These are phyloP conservation scores for Synergus gifuensis DNA, from an alignment of 2,888 invertebrate species.

Conservation along the genomic window DNA sequence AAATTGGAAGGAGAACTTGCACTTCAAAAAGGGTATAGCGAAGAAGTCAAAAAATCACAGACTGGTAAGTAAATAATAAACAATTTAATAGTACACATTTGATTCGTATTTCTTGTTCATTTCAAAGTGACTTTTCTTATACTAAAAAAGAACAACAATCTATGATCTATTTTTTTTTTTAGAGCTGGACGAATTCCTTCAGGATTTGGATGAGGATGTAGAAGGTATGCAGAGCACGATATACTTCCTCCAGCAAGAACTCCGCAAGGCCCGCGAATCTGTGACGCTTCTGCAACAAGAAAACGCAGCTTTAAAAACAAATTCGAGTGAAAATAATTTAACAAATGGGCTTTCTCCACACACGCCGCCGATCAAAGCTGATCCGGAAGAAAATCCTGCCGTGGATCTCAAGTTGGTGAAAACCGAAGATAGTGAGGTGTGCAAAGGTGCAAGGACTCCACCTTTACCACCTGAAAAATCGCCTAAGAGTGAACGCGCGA, in stretches of 20 bases:
- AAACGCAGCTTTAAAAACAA: conserved; percentile 69
- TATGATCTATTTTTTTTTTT: conserved; percentile 65
- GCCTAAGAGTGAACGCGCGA: conserved; percentile 64
- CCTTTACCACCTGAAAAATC: conserved; percentile 65
- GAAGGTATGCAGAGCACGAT: conserved; percentile 99
- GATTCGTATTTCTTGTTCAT: neutral
- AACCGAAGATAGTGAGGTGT: conserved; percentile 67
- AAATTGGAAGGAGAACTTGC: conserved; percentile 97
- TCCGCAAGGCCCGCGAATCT: conserved; percentile 89
- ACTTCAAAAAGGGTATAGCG: conserved; percentile 95
- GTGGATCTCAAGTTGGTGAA: conserved; percentile 54
- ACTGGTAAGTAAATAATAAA: conserved; percentile 82
- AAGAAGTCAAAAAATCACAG: conserved; percentile 97
- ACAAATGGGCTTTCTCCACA: conserved; percentile 73
- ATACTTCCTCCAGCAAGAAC: conserved; percentile 94
- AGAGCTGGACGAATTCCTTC: conserved; percentile 97
- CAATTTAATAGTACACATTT: neutral
- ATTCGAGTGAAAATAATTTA: conserved; percentile 66
- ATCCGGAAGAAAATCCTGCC: conserved; percentile 66
- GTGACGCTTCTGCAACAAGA: conserved; percentile 84
- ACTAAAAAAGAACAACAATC: conserved; percentile 9
- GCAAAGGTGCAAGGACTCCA: conserved; percentile 73
- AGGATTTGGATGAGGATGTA: conserved; percentile 97
- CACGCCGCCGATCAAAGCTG: conserved; percentile 72
- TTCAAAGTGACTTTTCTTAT: conserved; percentile 8